Evolutionary conservation across 2,888 invertebrate species (phyloP).

Genomic region (Dasypogon diadema): DNA sequence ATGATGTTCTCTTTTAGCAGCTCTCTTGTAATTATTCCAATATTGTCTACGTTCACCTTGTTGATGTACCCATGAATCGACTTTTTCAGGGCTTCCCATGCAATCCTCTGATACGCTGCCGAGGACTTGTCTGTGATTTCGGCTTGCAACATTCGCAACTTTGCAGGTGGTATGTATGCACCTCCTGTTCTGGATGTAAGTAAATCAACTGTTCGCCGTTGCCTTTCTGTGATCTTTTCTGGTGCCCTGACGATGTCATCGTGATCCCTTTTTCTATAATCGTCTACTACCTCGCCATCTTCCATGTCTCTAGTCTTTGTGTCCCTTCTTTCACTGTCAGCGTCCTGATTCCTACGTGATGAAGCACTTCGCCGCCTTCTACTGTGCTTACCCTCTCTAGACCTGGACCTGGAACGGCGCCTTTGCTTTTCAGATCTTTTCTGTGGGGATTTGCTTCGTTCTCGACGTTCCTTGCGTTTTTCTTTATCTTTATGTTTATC

Average conservation of each 20-base stretch:
- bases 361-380: too few species aligned
- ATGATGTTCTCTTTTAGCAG: conserved; percentile 95
- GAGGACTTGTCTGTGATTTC: conserved; percentile 97
- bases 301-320: too few species aligned
- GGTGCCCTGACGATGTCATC: conserved; percentile 11
- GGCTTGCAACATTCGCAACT: conserved; percentile 93
- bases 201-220: conserved; percentile 72
- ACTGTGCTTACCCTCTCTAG: too few species aligned
- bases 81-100: conserved; percentile 99
- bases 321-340: too few species aligned
- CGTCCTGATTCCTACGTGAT: too few species aligned
- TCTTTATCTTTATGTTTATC: too few species aligned
- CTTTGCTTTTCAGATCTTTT: too few species aligned
- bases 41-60: conserved; percentile 96
- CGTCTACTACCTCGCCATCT: background rate
- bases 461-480: too few species aligned
- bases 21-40: conserved; percentile 90
- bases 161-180: conserved; percentile 98
- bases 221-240: conserved; percentile 63
- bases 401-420: too few species aligned
- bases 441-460: too few species aligned
- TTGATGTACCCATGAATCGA: conserved; percentile 98
- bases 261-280: conserved; percentile 29
- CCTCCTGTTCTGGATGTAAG: conserved; percentile 89
- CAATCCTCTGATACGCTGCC: conserved; percentile 92